Base-by-base conservation (phyloP, 1,140 invertebrate species). In the Drosophila kikkawai region DNA sequence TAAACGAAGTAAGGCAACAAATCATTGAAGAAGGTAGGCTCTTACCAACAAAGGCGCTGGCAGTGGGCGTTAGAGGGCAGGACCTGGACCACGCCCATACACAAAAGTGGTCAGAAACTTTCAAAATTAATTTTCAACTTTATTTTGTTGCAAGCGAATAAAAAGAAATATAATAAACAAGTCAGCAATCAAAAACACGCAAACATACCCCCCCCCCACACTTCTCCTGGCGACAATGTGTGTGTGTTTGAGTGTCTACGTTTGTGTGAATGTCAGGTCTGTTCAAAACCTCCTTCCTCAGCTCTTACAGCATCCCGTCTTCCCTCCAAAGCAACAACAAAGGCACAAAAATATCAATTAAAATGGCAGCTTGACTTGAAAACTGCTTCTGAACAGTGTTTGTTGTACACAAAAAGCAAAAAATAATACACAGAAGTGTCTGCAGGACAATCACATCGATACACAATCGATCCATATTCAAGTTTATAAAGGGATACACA, bases 51-150 rank as follows among this genome's bases (percentile, higher is more conserved):
- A 42, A 39, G 13, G n/a, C 42, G 67, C 12, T 26, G 22, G 22
- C 29, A 39, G 26, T 7, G 26, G 19, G 17, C 42, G 56, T 11
- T 29, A 9, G 29, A 17, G 50, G 26, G 29, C 37, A 17, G 47
- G 47, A 22, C 9, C 39, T 53, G 67, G 45, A 26, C 60, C 61
- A 59, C 56, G 36, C 57, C 51, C 63, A 47, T 17, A 44, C 39
- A 61, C 32, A 13, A 63, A 75, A 84, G 73, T 79, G 77, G 80
- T 88, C 74, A 71, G 50, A 79, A 87, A 88, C 84, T 88, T 87
- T 82, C 73, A 88, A 87, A 87, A 87, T 88, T 88, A 88, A 88
- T 88, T 87, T 88, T 69, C 59, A 87, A 88, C 84, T 87, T 87
- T 78, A 69, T 55, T 80, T 80, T 83, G 76, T 64, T 70, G 61